A percentile compares a stretch with the other conserved stretches of the same genome.
These are phyloP conservation scores for Clarias batrachus DNA, from an alignment of 2,113 vertebrate genomes.

Conservation along the genomic window DNA sequence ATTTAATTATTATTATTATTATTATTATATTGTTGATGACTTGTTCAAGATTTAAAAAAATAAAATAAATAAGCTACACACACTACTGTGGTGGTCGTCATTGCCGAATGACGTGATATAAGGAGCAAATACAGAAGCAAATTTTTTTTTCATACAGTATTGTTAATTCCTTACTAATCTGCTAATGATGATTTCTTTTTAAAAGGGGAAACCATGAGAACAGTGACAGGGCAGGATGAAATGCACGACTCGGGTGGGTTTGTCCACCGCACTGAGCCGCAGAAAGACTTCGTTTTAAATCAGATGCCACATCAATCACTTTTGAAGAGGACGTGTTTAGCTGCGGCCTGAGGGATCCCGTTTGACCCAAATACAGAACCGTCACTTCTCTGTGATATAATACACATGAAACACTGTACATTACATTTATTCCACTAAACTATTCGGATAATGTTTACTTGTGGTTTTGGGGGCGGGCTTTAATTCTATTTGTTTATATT, in stretches of 20 bases:
- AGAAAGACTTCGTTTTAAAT: constrained; percentile 70
- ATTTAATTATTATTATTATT: not conserved
- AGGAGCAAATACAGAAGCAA: not conserved
- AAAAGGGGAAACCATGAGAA: not conserved
- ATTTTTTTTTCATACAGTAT: not conserved
- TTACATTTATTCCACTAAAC: not conserved
- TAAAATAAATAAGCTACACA: not conserved
- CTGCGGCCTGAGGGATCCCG: constrained; percentile 71
- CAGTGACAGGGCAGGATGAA: not conserved
- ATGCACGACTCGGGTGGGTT: constrained; percentile 62
- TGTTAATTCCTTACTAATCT: not conserved
- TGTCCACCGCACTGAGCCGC: constrained; percentile 68
- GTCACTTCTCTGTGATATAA: constrained; percentile 54
- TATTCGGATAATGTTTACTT: not conserved
- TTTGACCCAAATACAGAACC: constrained; percentile 78
- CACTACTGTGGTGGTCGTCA: not conserved
- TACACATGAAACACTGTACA: not conserved
- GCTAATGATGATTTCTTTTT: not conserved
- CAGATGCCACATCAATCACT: constrained; percentile 74
- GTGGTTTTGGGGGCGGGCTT: not conserved
- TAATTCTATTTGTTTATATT: not conserved
- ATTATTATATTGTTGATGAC: not conserved
- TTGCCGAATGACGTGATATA: not conserved
- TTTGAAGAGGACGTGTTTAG: constrained; percentile 70
- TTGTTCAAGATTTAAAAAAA: not conserved